Evolutionary conservation across 1,140 invertebrate species (phyloP), one percentile per base, ranked within the genome.

Genomic region (Belonocnema kinseyi): DNA sequence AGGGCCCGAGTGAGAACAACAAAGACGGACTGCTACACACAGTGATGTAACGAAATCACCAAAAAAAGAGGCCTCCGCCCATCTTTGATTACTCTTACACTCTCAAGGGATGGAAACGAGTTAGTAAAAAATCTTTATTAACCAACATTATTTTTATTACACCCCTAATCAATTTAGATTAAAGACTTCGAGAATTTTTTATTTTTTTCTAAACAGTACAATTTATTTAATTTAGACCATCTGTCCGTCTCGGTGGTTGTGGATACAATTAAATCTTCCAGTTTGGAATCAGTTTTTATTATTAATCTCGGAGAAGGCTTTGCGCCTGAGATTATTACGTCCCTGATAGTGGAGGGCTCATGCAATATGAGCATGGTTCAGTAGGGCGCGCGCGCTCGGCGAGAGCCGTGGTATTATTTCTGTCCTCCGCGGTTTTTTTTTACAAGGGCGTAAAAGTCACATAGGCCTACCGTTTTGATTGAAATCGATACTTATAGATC

Each of bases 311-410:
- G 61, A 40, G 61, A 66, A 66, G 33, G 61, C 33, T 14, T 66
- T 50, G 14, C 54, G 56, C 6, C 53, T 56, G 73, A 73, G 72
- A 85, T 40, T 66, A 66, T 66, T 83, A 82, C 85, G 82, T 80
- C 72, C 80, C 82, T 86, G 85, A 21, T 33, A 53, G 75, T 73
- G 46, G 61, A 66, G 61, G 61, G 61, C 61, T 78, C 72, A 79
- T 81, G 77, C 82, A 77, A 78, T 80, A 81, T 51, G 81, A 66
- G 71, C 78, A 82, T 82, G 82, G 83, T 85, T 87, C 85, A 86
- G 87, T 87, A 83, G 87, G 87, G 86, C 86, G 84, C 81, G 82
- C 83, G 85, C 86, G 82, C 84, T 86, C 81, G 82, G 56, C 83
- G 80, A 79, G 83, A 83, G 79, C 81, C 86, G 78, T 79, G 80